These are phyloP conservation scores for Sinosuthora webbiana DNA, from an alignment of 2,113 vertebrate species.

Conservation along the genomic window DNA sequence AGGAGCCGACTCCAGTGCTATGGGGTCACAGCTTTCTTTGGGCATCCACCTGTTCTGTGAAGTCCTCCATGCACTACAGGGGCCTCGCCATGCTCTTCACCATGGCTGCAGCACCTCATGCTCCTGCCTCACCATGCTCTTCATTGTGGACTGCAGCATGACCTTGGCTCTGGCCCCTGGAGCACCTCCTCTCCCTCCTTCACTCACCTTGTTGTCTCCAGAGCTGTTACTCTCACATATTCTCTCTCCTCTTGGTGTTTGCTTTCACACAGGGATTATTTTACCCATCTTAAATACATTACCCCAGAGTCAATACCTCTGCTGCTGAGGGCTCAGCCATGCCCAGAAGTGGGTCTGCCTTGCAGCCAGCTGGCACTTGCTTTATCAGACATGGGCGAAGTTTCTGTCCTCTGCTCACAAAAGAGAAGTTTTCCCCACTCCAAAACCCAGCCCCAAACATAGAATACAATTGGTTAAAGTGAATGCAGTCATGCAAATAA, in stretches of 20 bases:
- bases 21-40: neutral
- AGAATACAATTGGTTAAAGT: neutral
- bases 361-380: fast-evolving
- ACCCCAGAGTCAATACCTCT: no score
- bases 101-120: neutral
- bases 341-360: neutral
- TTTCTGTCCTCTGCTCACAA: neutral
- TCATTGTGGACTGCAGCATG: fast-evolving
- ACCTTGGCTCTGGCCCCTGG: neutral
- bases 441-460: neutral
- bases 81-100: no score
- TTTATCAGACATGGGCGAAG: neutral
- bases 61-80: neutral
- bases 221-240: neutral
- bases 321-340: neutral
- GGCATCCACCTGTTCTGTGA: no score
- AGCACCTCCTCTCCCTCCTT: neutral
- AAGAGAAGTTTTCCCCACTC: neutral
- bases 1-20: neutral
- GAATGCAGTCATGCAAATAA: neutral
- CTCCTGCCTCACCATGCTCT: neutral
- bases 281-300: neutral
- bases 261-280: neutral
- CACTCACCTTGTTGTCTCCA: neutral
- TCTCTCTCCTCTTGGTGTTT: neutral